These are phyloP conservation scores for Typhlichthys eigenmanni DNA, from an alignment of 2,797 vertebrate species.

Conservation along the genomic window DNA sequence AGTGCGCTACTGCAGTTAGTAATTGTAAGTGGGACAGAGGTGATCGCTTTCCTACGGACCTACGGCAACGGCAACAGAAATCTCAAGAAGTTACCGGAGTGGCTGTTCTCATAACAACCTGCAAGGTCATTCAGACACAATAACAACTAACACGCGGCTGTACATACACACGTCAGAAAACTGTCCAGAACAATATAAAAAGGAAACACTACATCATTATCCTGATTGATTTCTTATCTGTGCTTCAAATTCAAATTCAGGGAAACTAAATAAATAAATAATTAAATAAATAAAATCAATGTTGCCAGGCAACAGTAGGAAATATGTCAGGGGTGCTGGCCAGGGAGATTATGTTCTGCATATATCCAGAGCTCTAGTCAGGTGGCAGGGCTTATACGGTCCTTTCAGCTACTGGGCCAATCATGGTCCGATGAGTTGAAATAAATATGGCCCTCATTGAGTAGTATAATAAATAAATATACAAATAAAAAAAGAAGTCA, in stretches of 20 bases:
- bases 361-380: conserved; percentile 55
- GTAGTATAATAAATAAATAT: not conserved
- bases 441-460: not conserved
- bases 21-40: conserved; percentile 71
- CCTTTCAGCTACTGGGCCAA: conserved; percentile 38
- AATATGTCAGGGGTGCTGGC: conserved; percentile 1
- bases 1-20: not conserved
- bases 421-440: conserved; percentile 55
- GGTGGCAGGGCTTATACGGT: conserved; percentile 59
- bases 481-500: too few species aligned
- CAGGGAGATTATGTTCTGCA: conserved; percentile 23
- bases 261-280: too few species aligned
- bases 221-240: too few species aligned
- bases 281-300: too few species aligned
- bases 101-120: conserved; percentile 33
- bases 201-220: too few species aligned
- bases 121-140: conserved; percentile 48
- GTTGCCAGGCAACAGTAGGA: not conserved
- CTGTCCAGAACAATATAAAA: too few species aligned
- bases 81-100: conserved; percentile 55
- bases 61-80: conserved; percentile 49
- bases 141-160: conserved; percentile 21
- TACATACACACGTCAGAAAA: conserved; percentile 4
- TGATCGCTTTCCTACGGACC: conserved; percentile 71
- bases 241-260: too few species aligned